Conservation (phyloP, 2,888 invertebrate genomes). For the Emesis furor region DNA sequence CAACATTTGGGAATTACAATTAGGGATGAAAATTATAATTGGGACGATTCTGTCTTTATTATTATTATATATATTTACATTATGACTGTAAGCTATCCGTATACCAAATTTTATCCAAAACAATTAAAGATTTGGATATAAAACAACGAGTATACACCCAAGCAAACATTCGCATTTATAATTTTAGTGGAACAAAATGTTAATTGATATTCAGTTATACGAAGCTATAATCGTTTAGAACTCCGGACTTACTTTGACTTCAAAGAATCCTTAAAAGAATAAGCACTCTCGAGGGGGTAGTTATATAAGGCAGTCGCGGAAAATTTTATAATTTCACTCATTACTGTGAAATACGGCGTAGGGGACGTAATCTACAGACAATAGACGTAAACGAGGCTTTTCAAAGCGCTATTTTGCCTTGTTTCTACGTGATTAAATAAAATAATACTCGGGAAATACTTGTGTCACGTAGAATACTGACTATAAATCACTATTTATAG, state of each 20-base stretch:
- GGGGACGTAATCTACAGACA: slow-evolving; percentile 41
- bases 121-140: no score
- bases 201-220: neutral
- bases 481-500: no score
- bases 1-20: no score
- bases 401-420: slow-evolving; percentile 16
- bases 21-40: no score
- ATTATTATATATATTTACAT: no score
- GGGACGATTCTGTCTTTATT: no score
- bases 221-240: slow-evolving; percentile 6
- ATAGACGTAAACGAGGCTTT: slow-evolving; percentile 43
- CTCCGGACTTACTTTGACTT: slow-evolving; percentile 34
- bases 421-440: slow-evolving; percentile 1
- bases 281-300: slow-evolving; percentile 48
- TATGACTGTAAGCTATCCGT: no score
- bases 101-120: no score
- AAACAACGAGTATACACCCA: no score
- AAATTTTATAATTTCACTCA: slow-evolving; percentile 61
- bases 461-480: no score
- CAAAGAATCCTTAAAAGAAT: slow-evolving; percentile 46
- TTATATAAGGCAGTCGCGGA: slow-evolving; percentile 46
- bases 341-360: slow-evolving; percentile 41
- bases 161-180: no score
- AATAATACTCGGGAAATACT: neutral
- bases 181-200: no score